These are phyloP conservation scores for Acipenser oxyrinchus DNA, from an alignment of 2,797 vertebrate species.

Conservation along the genomic window DNA sequence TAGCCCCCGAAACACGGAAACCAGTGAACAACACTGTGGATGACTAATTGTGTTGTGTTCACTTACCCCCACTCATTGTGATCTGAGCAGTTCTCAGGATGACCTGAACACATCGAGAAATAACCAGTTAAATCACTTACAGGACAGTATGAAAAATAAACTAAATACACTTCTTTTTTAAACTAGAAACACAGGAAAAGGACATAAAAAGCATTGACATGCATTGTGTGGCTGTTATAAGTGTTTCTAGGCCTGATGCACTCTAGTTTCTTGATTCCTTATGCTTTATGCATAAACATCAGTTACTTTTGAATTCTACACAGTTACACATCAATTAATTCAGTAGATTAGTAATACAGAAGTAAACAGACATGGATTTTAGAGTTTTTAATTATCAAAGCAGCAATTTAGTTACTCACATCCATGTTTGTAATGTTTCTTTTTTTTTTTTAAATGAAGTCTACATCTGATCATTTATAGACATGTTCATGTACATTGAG, in stretches of 20 bases:
- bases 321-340: constrained; percentile 22
- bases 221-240: not conserved
- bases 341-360: constrained; percentile 15
- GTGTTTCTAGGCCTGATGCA: not conserved
- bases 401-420: constrained; percentile 19
- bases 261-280: not conserved
- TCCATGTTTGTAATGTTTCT: constrained; percentile 30
- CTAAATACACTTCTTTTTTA: too few species aligned
- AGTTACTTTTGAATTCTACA: constrained; percentile 9
- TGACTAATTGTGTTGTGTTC: too few species aligned
- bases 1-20: too few species aligned
- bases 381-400: constrained; percentile 30
- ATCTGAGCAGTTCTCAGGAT: too few species aligned
- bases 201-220: too few species aligned
- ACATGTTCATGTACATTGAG: constrained; percentile 22
- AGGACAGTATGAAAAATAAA: too few species aligned
- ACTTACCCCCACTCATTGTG: too few species aligned
- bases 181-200: too few species aligned
- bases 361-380: constrained; percentile 23
- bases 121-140: too few species aligned
- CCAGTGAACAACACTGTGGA: too few species aligned
- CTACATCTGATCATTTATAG: constrained; percentile 27
- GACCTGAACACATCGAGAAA: too few species aligned
- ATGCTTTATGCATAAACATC: constrained; percentile 14
- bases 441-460: constrained; percentile 27